A percentile compares a stretch with the other conserved stretches of the same genome.
These are phyloP conservation scores for Apodemia mormo DNA, from an alignment of 2,888 invertebrate genomes.

Conservation along the genomic window DNA sequence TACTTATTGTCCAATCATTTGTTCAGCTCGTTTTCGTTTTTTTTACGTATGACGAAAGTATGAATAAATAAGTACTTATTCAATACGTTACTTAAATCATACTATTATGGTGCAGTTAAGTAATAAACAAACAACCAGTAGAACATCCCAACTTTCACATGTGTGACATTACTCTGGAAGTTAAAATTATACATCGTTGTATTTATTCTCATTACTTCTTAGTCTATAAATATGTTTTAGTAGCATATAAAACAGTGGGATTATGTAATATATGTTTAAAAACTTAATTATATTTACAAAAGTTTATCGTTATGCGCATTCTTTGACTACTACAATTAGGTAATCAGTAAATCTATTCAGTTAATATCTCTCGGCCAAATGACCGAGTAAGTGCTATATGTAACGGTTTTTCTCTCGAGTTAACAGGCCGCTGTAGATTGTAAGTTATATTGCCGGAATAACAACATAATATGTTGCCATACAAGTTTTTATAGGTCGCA, in stretches of 20 bases:
- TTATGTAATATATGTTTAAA: neutral
- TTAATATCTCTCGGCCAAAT: constrained; percentile 6
- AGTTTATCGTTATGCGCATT: neutral
- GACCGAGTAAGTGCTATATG: neutral
- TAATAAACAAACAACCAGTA: neutral
- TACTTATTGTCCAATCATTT: neutral
- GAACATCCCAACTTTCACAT: constrained; percentile 1
- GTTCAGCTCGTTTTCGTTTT: neutral
- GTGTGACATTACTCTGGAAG: neutral
- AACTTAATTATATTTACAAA: constrained; percentile 12
- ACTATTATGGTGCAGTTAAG: neutral
- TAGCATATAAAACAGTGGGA: neutral
- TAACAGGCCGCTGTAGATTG: neutral
- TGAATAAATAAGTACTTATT: neutral
- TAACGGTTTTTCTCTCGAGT: constrained; percentile 3
- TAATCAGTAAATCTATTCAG: neutral
- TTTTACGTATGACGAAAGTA: neutral
- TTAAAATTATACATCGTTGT: neutral
- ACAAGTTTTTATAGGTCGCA: neutral
- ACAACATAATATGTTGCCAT: neutral
- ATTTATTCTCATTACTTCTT: neutral
- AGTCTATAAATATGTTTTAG: neutral
- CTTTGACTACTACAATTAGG: neutral
- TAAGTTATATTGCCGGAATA: neutral
- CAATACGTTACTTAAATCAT: neutral